phyloP scores from a whole-genome alignment of 2,113 vertebrate genomes.

The Steatornis caripensis region DNA sequence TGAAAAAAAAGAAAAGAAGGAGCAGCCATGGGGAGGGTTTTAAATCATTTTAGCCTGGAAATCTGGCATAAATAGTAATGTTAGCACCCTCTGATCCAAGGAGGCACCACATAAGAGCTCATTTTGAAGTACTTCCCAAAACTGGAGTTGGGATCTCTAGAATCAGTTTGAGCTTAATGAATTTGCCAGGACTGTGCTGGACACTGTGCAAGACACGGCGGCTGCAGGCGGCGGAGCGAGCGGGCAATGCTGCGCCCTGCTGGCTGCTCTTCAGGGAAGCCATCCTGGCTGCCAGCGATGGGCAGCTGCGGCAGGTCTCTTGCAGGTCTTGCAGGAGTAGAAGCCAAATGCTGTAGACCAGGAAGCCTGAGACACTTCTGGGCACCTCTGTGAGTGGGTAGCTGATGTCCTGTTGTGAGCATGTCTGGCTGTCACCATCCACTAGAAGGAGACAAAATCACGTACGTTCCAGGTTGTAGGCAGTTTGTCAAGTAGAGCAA shows the following conservation, averaged over 20 bases:
- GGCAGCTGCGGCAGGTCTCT: background rate
- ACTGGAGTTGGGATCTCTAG: slow-evolving; percentile 38
- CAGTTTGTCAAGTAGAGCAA: background rate
- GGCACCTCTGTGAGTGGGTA: background rate
- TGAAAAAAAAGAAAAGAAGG: background rate
- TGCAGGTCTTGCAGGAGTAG: background rate
- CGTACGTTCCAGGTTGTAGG: background rate
- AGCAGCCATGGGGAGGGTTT: slow-evolving; percentile 9
- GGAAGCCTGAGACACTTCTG: background rate
- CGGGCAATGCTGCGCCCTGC: slow-evolving; percentile 18
- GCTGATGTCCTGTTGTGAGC: background rate
- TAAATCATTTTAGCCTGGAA: slow-evolving; percentile 50
- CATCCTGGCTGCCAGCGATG: background rate
- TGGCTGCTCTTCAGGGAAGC: slow-evolving; percentile 12
- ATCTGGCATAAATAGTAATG: slow-evolving; percentile 49
- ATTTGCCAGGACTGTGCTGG: slow-evolving; percentile 52
- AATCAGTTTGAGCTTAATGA: slow-evolving; percentile 44
- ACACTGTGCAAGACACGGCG: background rate
- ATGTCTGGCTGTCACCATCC: background rate
- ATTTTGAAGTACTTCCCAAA: slow-evolving; percentile 57
- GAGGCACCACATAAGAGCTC: slow-evolving; percentile 58
- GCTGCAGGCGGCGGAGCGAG: background rate
- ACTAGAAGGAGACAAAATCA: background rate
- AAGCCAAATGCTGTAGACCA: background rate
- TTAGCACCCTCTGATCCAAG: slow-evolving; percentile 59